Percentiles rank a stretch among this genome's conserved stretches.
Evolutionary conservation across 2,113 vertebrate genomes (phyloP).

Genomic region (Hyaena hyaena): DNA sequence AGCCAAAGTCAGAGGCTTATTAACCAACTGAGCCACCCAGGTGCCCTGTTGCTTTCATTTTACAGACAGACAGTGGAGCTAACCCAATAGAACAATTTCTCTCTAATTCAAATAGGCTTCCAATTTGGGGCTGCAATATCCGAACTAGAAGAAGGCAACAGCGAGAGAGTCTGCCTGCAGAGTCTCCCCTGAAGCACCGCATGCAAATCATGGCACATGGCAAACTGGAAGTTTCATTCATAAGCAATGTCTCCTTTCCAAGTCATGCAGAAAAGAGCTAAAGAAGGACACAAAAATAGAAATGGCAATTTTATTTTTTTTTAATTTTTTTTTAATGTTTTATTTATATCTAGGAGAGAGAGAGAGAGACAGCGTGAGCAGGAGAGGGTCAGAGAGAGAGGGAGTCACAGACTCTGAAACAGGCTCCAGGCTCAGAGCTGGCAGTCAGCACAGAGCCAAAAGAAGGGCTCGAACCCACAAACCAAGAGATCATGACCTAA

Average conservation of each 20-base stretch:
- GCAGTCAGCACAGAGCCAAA: too few species aligned
- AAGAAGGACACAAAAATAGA: not conserved
- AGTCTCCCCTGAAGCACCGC: not conserved
- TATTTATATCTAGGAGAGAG: too few species aligned
- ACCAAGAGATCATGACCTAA: too few species aligned
- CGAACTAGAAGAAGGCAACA: conserved; percentile 1
- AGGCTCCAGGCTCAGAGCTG: too few species aligned
- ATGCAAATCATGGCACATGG: not conserved
- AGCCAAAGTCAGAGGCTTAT: not conserved
- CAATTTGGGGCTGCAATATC: not conserved
- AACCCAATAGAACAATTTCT: not conserved
- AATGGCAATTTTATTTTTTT: not conserved
- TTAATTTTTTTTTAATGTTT: too few species aligned
- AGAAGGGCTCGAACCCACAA: too few species aligned
- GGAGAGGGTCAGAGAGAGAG: too few species aligned
- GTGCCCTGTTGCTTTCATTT: not conserved
- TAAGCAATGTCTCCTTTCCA: not conserved
- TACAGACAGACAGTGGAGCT: not conserved
- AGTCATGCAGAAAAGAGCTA: conserved; percentile 11
- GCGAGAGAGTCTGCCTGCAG: not conserved
- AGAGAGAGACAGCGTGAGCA: too few species aligned
- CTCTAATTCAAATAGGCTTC: not conserved
- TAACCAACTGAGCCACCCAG: not conserved
- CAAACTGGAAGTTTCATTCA: conserved; percentile 18
- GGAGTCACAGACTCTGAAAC: too few species aligned